These are phyloP conservation scores for Planococcus citri DNA, from an alignment of 1,140 invertebrate genomes.

Conservation along the genomic window DNA sequence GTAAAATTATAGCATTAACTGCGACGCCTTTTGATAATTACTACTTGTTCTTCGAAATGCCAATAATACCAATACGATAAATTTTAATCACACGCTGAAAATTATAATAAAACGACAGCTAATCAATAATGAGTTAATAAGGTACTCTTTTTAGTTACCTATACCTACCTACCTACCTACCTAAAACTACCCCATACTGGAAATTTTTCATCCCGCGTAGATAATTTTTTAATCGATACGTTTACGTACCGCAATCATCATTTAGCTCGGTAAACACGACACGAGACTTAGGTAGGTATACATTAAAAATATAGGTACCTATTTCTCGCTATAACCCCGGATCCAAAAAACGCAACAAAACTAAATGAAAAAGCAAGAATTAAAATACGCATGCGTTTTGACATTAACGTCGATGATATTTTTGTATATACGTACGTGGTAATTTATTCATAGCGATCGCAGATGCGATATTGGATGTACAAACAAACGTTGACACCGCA, in stretches of 20 bases:
- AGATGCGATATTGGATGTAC: background rate
- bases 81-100: background rate
- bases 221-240: no score
- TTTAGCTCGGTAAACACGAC: no score
- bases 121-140: background rate
- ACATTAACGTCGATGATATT: background rate
- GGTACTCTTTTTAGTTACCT: no score
- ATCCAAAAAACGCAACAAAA: no score
- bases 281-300: no score
- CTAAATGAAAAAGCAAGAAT: no score
- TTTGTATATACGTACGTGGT: background rate
- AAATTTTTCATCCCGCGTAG: background rate
- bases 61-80: background rate
- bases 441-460: constrained; percentile 6
- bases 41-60: background rate
- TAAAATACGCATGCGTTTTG: background rate
- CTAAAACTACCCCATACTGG: background rate
- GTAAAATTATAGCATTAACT: background rate
- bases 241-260: no score
- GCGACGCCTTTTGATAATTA: background rate
- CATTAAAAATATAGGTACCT: no score
- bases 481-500: background rate
- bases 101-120: background rate
- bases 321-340: no score
- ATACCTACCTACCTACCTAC: no score